Evolutionary conservation across 2,113 vertebrate genomes (phyloP), one percentile per base, ranked within the genome.

Genomic region (Synchiropus splendidus): DNA sequence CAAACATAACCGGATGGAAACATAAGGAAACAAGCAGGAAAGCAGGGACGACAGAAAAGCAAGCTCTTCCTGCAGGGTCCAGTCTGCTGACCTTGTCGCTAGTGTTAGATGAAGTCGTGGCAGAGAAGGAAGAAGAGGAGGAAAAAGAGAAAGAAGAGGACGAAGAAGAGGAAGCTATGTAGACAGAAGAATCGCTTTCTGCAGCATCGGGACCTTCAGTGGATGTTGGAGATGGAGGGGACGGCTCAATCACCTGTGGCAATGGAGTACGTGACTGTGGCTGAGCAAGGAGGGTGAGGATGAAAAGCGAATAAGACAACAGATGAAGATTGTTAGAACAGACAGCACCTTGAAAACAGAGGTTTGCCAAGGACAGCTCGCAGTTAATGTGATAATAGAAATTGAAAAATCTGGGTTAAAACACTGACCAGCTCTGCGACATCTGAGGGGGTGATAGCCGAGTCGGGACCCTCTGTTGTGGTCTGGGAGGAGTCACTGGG

Each of bases 401-500:
- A n/a, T n/a, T n/a, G n/a, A n/a, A n/a, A n/a, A n/a, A n/a, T n/a
- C n/a, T n/a, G n/a, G n/a, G n/a, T n/a, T 27, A 8, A 27, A 27
- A 81, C 65, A 90, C 93, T 92, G 82, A 99, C 95, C 76, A 94
- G 90, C 81, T 99, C 95, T 35, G 94, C 91, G 48, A 90, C 91
- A 57, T 98, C 95, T 0, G 94, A 97, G 43, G 95, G 95, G 2
- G 95, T 99, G 59, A 94, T 89, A 3, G 93, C 95, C 0, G 93
- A 97, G 60, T 99, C 95, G 0, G 95, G 95, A 6, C 95, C 95
- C 75, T 99, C 95, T 0, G 95, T 99, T 51, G 94, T 98, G 10
- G 95, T 97, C 79, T 98, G 94, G 44, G 95, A 98, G 54, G 93
- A 97, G 70, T 99, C 95, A 3, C 95, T 99, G 52, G 90, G 75